Evolutionary conservation across 2,113 vertebrate genomes (phyloP).

Genomic region (Phylloscopus trochilus): DNA sequence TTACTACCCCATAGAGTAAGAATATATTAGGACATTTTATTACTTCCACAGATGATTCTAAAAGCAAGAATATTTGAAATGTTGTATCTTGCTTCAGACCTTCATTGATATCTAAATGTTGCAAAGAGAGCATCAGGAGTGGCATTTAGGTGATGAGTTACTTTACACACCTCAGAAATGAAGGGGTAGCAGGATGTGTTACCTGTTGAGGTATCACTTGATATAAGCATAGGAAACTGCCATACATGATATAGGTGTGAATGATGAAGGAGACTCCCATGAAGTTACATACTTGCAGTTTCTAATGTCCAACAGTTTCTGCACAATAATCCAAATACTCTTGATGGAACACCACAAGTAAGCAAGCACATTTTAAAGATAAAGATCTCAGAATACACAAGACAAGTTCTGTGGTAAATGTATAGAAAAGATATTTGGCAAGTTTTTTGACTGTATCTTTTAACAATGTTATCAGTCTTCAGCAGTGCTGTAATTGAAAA

Average conservation of each 20-base stretch:
- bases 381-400: accelerated
- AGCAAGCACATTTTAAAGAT: not conserved
- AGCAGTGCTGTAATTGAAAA: not conserved
- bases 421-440: not conserved
- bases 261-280: not conserved
- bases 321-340: not conserved
- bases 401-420: not conserved
- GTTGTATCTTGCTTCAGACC: not conserved
- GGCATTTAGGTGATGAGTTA: not conserved
- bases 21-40: not conserved
- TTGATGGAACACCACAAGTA: not conserved
- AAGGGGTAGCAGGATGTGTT: not conserved
- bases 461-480: not conserved
- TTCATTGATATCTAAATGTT: not conserved
- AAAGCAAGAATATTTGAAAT: not conserved
- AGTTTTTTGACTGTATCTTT: not conserved
- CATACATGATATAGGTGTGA: accelerated
- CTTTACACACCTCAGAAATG: not conserved
- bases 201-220: not conserved
- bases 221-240: accelerated
- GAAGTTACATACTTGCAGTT: not conserved
- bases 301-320: not conserved
- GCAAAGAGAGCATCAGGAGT: not conserved
- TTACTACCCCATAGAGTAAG: not conserved
- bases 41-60: not conserved